Evolutionary conservation across 2,113 vertebrate species (phyloP).

Genomic region (Gambusia holbrooki): DNA sequence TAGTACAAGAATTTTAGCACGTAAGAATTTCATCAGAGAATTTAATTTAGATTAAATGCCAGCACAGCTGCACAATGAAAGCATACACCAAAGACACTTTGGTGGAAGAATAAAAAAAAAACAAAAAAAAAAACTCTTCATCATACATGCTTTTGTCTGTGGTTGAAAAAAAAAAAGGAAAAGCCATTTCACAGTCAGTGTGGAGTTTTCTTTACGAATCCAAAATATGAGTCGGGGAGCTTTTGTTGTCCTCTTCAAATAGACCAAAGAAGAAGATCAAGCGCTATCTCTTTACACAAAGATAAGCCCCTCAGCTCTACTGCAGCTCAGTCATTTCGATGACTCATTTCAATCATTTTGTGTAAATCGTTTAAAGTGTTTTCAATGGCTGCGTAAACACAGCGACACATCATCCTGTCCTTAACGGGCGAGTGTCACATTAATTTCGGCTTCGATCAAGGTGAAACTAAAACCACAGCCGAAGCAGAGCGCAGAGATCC

Average conservation of each 20-base stretch:
- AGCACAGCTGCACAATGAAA: too few species aligned
- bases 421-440: not conserved
- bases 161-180: not conserved
- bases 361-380: not conserved
- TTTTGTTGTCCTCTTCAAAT: constrained; percentile 63
- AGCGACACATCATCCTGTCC: not conserved
- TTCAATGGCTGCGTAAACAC: not conserved
- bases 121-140: too few species aligned
- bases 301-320: constrained; percentile 33
- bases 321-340: not conserved
- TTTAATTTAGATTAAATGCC: too few species aligned
- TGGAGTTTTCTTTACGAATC: constrained; percentile 1
- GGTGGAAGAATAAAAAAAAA: not conserved
- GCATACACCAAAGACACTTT: too few species aligned
- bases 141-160: constrained; percentile 3
- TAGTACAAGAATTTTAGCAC: too few species aligned
- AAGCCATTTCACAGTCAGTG: not conserved
- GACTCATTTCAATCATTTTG: constrained; percentile 16
- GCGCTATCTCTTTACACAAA: constrained; percentile 60
- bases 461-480: constrained; percentile 35
- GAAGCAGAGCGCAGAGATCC: constrained; percentile 26
- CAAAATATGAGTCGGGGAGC: constrained; percentile 2
- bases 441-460: constrained; percentile 41
- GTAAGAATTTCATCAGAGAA: too few species aligned
- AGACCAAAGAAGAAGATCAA: constrained; percentile 54